phyloP scores from a whole-genome alignment of 30 jellyfish, hydroid and myxozoan species.

The Clytia hemisphaerica region DNA sequence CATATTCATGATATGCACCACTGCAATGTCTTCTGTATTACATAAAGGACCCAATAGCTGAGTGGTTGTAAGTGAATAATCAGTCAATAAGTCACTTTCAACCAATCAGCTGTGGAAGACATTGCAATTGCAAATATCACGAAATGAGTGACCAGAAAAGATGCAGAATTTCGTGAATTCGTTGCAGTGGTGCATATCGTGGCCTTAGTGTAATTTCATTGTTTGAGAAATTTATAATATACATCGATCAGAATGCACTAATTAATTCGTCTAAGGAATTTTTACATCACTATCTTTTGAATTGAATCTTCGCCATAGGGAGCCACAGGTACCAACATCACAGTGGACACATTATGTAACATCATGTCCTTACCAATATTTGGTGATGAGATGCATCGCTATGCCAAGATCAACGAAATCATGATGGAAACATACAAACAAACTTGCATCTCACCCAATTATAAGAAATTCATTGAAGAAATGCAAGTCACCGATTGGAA shows the following conservation, averaged over 20 bases:
- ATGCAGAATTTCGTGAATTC: too few species aligned
- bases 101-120: too few species aligned
- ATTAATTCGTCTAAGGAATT: too few species aligned
- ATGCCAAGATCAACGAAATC: constrained; percentile 62
- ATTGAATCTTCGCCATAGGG: constrained; percentile 51
- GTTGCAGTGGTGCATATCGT: too few species aligned
- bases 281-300: background rate
- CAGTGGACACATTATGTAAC: constrained; percentile 71
- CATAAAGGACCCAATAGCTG: too few species aligned
- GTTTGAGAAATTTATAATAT: background rate
- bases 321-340: constrained; percentile 80
- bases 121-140: too few species aligned
- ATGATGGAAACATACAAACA: constrained; percentile 53
- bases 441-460: constrained; percentile 60
- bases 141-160: too few species aligned
- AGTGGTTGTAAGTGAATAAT: too few species aligned
- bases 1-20: too few species aligned
- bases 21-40: too few species aligned
- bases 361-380: constrained; percentile 45
- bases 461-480: constrained; percentile 48
- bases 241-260: background rate
- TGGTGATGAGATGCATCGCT: constrained; percentile 48
- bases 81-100: too few species aligned
- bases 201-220: background rate
- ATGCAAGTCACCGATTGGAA: constrained; percentile 65